Evolutionary conservation across 2,113 vertebrate genomes (phyloP), one percentile per base, ranked within the genome.

Genomic region (Microcebus tavaratra): DNA sequence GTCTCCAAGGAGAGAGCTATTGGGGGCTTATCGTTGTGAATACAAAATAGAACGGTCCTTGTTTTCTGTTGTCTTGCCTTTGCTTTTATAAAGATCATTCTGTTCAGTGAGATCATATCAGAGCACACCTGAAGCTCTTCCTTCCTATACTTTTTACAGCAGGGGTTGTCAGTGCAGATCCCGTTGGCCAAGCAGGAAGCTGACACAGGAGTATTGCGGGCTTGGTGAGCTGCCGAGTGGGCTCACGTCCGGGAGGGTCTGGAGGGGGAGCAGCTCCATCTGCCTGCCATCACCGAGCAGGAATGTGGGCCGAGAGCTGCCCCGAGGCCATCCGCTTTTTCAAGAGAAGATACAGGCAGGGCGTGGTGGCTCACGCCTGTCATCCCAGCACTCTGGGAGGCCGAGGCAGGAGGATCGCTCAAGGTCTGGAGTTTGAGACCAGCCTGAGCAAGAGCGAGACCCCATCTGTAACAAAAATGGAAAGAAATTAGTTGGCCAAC

Each of bases 171-270:
- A 67, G 61, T 53, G 72, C n/a, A 53, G 21, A 29, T 27, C 13
- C 23, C 75, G 2, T 15, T 45, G 57, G 67, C 70, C 42, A 55
- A 13, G 29, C 48, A 21, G 86, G 95, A 82, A 82, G n/a, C 87
- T 55, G 39, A 5, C 14, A 1, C 7, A n/a, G 17, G 42, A 73
- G 48, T 14, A 39, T 29, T 80, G 34, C 42, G 61, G 75, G 3
- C 59, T 27, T 45, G 45, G 18, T 31, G 80, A 55, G 39, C 3
- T 13, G 63, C 91, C 8, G 0, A 8, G 10, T 42, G 39, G 48
- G 15, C 2, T 21, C 5, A 42, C 31, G 0, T 8, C 3, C 18
- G 5, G 36, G 53, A 6, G 20, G 55, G 36, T 12, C 36, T 20
- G 21, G 4, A 50, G 59, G n/a, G n/a, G 63, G 86, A n/a, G 15